These are phyloP conservation scores for Spatula versicolor DNA, from an alignment of 2,797 vertebrate genomes.

Conservation along the genomic window DNA sequence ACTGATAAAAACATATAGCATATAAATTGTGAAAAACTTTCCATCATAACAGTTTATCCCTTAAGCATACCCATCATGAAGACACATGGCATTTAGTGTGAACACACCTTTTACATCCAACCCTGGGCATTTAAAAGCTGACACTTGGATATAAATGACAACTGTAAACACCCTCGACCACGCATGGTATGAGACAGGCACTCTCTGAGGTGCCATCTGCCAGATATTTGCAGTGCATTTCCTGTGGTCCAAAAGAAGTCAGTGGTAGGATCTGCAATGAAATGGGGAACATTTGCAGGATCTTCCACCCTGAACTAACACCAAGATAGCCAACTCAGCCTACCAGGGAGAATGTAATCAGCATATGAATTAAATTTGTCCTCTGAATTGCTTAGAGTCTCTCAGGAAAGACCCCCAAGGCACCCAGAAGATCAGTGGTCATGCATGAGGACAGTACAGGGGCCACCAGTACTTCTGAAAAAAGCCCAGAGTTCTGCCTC, in stretches of 20 bases:
- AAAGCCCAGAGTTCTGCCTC: background rate
- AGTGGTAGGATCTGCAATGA: background rate
- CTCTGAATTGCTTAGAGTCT: background rate
- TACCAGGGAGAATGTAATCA: background rate
- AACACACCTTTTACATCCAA: background rate
- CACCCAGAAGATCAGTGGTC: background rate
- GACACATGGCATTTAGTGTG: fast-evolving
- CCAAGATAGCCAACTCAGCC: background rate
- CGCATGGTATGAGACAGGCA: background rate
- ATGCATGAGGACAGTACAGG: background rate
- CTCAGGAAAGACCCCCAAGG: background rate
- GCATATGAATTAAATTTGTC: background rate
- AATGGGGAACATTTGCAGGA: background rate
- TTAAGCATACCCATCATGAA: background rate
- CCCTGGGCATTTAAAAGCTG: background rate
- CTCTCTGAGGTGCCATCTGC: background rate
- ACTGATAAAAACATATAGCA: background rate
- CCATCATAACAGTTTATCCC: background rate
- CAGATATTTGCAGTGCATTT: background rate
- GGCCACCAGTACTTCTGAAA: background rate
- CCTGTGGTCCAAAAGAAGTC: background rate
- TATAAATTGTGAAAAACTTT: background rate
- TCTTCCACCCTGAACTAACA: background rate
- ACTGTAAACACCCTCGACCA: fast-evolving
- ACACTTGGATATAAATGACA: background rate